phyloP scores from a whole-genome alignment of 2,888 invertebrate species.

The Strigamia maritima region DNA sequence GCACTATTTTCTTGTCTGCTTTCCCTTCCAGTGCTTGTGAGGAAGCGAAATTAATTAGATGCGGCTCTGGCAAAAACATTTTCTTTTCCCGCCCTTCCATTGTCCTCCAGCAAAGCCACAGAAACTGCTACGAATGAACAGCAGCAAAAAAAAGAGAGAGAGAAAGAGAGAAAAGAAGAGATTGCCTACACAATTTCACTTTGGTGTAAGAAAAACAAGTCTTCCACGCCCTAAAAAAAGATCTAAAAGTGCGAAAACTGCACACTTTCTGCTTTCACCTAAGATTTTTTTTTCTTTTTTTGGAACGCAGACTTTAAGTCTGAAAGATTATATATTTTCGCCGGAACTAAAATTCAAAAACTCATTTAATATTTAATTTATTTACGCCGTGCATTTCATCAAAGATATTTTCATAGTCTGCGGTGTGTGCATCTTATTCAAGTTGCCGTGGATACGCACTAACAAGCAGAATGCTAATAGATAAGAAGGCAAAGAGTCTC shows the following conservation, averaged over 20 bases:
- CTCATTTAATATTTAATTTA: background rate
- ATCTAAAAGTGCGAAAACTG: background rate
- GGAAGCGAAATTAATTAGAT: slow-evolving; percentile 28
- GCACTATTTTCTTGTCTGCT: slow-evolving; percentile 24
- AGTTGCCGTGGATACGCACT: background rate
- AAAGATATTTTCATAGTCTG: background rate
- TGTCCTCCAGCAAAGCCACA: slow-evolving; percentile 23
- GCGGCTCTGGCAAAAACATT: slow-evolving; percentile 24
- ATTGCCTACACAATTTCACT: slow-evolving; percentile 17
- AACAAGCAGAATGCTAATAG: slow-evolving; percentile 15
- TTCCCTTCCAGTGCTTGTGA: slow-evolving; percentile 15
- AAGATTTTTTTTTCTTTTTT: too few relatives aligned
- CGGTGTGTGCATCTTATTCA: background rate
- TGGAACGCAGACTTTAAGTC: too few relatives aligned
- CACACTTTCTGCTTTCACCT: background rate
- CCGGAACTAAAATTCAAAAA: background rate
- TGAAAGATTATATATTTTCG: background rate
- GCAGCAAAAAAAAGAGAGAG: background rate
- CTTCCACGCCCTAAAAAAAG: background rate
- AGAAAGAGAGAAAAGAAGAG: background rate
- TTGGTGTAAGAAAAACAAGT: slow-evolving; percentile 5
- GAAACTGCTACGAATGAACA: slow-evolving; percentile 1
- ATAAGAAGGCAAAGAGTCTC: background rate
- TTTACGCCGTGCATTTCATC: background rate
- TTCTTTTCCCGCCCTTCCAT: slow-evolving; percentile 26